Conservation (phyloP, 2,797 vertebrate species). For the Leptatherina wallacei region DNA sequence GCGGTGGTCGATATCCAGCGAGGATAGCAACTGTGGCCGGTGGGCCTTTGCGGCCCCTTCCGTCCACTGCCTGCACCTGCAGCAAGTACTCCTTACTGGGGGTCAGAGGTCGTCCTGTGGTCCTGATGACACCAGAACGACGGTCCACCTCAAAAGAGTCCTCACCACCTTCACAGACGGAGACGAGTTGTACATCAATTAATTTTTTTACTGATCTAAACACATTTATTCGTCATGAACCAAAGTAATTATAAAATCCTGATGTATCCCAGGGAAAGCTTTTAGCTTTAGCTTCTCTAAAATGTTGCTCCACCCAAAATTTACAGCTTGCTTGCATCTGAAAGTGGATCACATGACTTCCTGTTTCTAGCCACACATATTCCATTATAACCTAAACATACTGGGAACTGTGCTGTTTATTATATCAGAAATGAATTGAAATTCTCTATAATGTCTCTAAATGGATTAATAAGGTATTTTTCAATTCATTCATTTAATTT, state of each 20-base stretch:
- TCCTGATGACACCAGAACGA: slow-evolving; percentile 84
- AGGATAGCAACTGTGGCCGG: slow-evolving; percentile 83
- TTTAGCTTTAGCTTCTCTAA: neutral
- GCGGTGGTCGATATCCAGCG: slow-evolving; percentile 86
- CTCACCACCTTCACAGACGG: slow-evolving; percentile 81
- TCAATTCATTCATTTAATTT: too few relatives aligned
- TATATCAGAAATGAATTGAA: too few relatives aligned
- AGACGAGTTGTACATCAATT: neutral
- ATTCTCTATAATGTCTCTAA: too few relatives aligned
- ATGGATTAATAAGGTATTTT: too few relatives aligned
- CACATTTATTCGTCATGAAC: neutral
- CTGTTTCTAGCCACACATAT: neutral
- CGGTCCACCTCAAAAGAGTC: slow-evolving; percentile 87
- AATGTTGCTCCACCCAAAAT: neutral
- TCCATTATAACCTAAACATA: neutral
- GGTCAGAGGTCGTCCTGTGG: slow-evolving; percentile 84
- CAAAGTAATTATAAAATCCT: neutral
- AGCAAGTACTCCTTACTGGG: slow-evolving; percentile 88
- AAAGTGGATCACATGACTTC: neutral
- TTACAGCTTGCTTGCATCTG: neutral
- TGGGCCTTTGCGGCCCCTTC: slow-evolving; percentile 78
- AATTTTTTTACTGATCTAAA: neutral
- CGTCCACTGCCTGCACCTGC: slow-evolving; percentile 85
- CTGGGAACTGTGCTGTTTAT: neutral
- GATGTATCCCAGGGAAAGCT: neutral